Conservation (phyloP, 1,140 invertebrate species). For the Calosoma granatense region DNA sequence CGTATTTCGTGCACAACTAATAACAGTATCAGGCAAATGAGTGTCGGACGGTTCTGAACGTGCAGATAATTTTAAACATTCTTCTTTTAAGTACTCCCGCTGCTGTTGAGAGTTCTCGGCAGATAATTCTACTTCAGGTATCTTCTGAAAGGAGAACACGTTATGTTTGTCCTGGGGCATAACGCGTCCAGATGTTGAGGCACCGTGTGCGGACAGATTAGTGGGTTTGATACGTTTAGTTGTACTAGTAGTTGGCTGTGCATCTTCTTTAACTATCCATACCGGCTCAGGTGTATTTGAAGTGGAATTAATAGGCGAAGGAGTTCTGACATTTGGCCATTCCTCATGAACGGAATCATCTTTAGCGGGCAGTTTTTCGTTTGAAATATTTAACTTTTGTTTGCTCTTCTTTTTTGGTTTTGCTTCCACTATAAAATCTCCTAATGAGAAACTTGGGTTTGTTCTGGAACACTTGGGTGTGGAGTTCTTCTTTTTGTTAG, state of each 20-base stretch:
- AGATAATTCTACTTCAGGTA: constrained; percentile 12
- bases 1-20: constrained; percentile 12
- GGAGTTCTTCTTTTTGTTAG: not conserved
- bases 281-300: too few relatives aligned
- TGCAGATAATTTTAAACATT: constrained; percentile 22
- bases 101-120: constrained; percentile 15
- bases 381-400: constrained; percentile 2
- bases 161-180: constrained; percentile 17
- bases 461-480: not conserved
- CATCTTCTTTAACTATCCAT: too few relatives aligned
- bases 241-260: constrained; percentile 8
- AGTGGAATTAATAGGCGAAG: constrained; percentile 22
- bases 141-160: constrained; percentile 26
- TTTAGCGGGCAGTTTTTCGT: too few relatives aligned
- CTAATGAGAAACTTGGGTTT: constrained; percentile 1
- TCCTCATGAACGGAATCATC: too few relatives aligned
- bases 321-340: constrained; percentile 24
- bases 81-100: constrained; percentile 20
- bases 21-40: constrained; percentile 1
- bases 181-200: not conserved
- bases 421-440: constrained; percentile 13
- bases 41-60: constrained; percentile 8
- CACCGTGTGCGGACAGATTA: constrained; percentile 18
- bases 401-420: too few relatives aligned
- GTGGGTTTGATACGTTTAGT: constrained; percentile 28